Percentiles rank a stretch among this genome's conserved stretches.
These are phyloP conservation scores for Chymomyza amoena DNA, from an alignment of 2,888 invertebrate species.

Conservation along the genomic window DNA sequence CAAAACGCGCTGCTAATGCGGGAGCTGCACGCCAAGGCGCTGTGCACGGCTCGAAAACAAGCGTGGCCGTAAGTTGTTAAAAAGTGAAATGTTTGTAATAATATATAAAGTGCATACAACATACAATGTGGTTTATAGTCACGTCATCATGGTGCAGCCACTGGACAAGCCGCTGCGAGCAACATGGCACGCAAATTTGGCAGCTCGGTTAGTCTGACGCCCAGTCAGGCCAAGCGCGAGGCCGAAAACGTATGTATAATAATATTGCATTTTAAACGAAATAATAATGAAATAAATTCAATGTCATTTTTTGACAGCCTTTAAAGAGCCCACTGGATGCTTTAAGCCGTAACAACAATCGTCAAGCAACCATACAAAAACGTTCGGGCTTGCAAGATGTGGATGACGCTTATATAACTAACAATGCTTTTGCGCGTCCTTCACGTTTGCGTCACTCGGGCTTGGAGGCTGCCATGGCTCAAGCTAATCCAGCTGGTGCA, in stretches of 20 bases:
- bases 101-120: not conserved
- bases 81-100: not conserved
- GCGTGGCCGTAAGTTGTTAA: slow-evolving; percentile 51
- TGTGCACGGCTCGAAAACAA: slow-evolving; percentile 46
- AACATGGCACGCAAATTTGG: slow-evolving; percentile 50
- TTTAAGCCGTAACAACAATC: slow-evolving; percentile 62
- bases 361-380: slow-evolving; percentile 61
- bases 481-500: not conserved
- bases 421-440: slow-evolving; percentile 65
- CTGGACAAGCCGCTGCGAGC: not conserved
- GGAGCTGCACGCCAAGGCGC: slow-evolving; percentile 45
- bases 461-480: slow-evolving; percentile 20
- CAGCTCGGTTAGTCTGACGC: slow-evolving; percentile 73
- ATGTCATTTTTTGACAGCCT: slow-evolving; percentile 32
- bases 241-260: slow-evolving; percentile 58
- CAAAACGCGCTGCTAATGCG: slow-evolving; percentile 46
- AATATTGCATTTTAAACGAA: not conserved
- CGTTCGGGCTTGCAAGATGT: slow-evolving; percentile 75
- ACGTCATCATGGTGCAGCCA: slow-evolving; percentile 30
- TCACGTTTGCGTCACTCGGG: slow-evolving; percentile 52
- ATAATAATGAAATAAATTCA: not conserved
- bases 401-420: slow-evolving; percentile 66
- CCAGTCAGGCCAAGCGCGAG: slow-evolving; percentile 65
- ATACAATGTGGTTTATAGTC: slow-evolving; percentile 39
- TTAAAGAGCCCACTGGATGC: slow-evolving; percentile 76